Percentiles rank a stretch among this genome's conserved stretches.
Evolutionary conservation across 2,113 vertebrate species (phyloP).

Genomic region (Glaucomys volans): DNA sequence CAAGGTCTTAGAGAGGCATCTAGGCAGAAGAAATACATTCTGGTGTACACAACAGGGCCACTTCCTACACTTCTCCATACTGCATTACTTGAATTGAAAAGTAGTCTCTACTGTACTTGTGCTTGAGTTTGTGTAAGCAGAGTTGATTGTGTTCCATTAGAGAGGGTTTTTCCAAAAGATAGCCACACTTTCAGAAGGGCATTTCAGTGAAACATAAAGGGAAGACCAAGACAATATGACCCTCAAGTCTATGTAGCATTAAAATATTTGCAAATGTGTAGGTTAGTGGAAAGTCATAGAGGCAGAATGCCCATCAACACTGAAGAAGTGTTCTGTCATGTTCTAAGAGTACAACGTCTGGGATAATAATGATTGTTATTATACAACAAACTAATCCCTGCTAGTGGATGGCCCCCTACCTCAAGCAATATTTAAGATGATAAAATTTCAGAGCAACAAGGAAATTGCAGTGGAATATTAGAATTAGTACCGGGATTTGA

Average conservation of each 20-base stretch:
- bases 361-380: neutral
- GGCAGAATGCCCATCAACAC: neutral
- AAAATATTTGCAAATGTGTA: slow-evolving; percentile 24
- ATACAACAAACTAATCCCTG: neutral
- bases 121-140: neutral
- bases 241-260: neutral
- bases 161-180: neutral
- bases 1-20: neutral
- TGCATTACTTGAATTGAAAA: neutral
- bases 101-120: neutral
- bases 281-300: neutral
- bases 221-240: neutral
- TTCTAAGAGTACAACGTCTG: neutral
- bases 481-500: neutral
- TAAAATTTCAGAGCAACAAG: neutral
- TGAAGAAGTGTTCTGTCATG: neutral
- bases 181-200: neutral
- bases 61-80: neutral
- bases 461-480: neutral
- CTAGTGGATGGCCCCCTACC: neutral
- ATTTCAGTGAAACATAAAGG: neutral
- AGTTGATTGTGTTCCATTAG: neutral
- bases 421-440: slow-evolving; percentile 9
- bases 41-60: neutral
- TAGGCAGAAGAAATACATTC: neutral